These are phyloP conservation scores for Cichladusa arquata DNA, from an alignment of 2,113 vertebrate species.

Conservation along the genomic window DNA sequence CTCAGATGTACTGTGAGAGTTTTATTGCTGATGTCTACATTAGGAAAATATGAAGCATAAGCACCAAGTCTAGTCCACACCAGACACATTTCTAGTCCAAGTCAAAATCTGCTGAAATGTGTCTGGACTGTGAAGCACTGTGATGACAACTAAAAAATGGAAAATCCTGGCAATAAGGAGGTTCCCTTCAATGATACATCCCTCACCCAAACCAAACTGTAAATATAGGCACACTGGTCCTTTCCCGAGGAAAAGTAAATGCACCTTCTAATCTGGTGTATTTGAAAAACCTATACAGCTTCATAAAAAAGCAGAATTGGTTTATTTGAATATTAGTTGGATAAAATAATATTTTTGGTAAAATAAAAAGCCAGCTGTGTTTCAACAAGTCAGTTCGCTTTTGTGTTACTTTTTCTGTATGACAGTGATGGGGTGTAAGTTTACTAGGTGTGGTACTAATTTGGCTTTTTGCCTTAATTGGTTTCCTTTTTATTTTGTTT, in stretches of 20 bases:
- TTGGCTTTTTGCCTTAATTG: background rate
- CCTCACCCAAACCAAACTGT: background rate
- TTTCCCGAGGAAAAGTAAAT: background rate
- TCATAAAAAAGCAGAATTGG: background rate
- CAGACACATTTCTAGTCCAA: background rate
- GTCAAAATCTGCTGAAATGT: background rate
- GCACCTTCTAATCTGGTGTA: background rate
- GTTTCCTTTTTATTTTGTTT: background rate
- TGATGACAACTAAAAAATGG: background rate
- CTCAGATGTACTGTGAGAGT: background rate
- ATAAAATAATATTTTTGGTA: background rate
- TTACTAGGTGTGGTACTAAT: background rate
- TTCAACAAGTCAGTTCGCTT: background rate
- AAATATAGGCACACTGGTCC: background rate
- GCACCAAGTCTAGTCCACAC: background rate
- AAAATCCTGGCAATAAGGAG: background rate
- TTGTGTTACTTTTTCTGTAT: background rate
- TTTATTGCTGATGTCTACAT: background rate
- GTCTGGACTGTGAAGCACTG: background rate
- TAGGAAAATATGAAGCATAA: background rate
- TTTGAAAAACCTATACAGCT: background rate
- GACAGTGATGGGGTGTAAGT: accelerated
- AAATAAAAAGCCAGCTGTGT: background rate
- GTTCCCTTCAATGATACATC: background rate
- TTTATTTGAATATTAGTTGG: background rate